A percentile compares a stretch with the other conserved stretches of the same genome.
Conservation (phyloP, 1,140 invertebrate species). For the Condylostylus longicornis region DNA sequence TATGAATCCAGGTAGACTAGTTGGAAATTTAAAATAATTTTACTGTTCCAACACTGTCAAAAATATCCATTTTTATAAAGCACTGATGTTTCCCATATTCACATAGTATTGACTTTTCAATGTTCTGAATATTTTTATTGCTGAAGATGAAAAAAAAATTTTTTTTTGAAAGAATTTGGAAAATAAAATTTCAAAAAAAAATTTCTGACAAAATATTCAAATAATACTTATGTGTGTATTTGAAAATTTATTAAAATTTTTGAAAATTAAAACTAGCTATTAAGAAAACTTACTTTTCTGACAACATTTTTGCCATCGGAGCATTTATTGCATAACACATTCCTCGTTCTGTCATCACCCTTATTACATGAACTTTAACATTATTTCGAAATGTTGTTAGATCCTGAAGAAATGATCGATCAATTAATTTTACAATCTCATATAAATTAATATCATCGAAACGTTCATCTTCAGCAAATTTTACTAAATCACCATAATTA, state of each 20-base stretch:
- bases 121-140: constrained; percentile 12
- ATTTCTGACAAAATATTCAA: too few relatives aligned
- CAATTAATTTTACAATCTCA: constrained; percentile 25
- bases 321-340: constrained; percentile 50
- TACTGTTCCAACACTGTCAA: constrained; percentile 24
- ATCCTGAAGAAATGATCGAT: constrained; percentile 32
- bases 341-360: constrained; percentile 44
- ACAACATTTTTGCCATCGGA: constrained; percentile 20
- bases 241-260: too few relatives aligned
- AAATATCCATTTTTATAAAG: constrained; percentile 27
- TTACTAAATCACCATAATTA: constrained; percentile 27
- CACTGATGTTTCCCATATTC: constrained; percentile 28
- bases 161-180: too few relatives aligned
- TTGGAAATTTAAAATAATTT: constrained; percentile 1
- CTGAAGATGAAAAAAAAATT: constrained; percentile 7
- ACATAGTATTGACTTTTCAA: constrained; percentile 19
- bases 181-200: too few relatives aligned
- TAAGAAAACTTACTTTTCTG: constrained; percentile 16
- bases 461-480: constrained; percentile 31
- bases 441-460: constrained; percentile 30
- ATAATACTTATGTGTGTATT: too few relatives aligned
- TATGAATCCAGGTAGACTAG: neutral
- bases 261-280: neutral
- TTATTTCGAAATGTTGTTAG: constrained; percentile 32
- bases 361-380: constrained; percentile 30